phyloP scores from a whole-genome alignment of 2,113 vertebrate genomes.

The Sminthopsis crassicaudata region DNA sequence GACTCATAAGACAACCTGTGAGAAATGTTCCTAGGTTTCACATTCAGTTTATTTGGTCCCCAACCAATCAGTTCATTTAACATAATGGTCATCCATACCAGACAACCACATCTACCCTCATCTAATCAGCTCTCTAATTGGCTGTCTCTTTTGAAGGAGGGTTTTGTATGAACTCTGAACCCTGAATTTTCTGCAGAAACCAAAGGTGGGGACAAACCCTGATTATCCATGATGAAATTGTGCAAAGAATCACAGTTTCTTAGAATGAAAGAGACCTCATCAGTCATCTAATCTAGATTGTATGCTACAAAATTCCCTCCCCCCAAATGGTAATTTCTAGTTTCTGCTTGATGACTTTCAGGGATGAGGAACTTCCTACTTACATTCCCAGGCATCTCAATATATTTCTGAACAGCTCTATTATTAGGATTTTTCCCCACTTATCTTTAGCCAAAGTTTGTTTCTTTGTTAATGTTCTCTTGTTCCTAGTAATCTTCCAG shows the following conservation, averaged over 20 bases:
- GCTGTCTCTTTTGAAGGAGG: background rate
- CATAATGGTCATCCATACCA: background rate
- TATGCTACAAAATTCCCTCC: too few species aligned
- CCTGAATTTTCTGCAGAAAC: conserved; percentile 30
- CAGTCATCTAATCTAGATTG: background rate
- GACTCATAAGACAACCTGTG: background rate
- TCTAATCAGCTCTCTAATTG: background rate
- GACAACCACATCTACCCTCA: background rate
- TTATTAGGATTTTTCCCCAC: background rate
- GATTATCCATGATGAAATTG: background rate
- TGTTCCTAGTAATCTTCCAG: background rate
- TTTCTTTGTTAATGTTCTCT: background rate
- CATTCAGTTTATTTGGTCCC: conserved; percentile 14
- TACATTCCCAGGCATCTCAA: background rate
- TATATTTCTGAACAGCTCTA: background rate
- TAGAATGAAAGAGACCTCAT: background rate
- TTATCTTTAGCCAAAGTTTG: background rate
- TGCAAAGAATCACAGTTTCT: background rate
- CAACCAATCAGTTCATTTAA: conserved; percentile 32
- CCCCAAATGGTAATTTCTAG: background rate
- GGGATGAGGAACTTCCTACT: background rate
- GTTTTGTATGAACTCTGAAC: background rate
- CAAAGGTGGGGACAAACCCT: background rate
- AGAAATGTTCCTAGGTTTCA: conserved; percentile 37
- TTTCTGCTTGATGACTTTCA: background rate